Evolutionary conservation across 2,113 vertebrate genomes (phyloP).

Genomic region (Chelonoidis abingdonii): DNA sequence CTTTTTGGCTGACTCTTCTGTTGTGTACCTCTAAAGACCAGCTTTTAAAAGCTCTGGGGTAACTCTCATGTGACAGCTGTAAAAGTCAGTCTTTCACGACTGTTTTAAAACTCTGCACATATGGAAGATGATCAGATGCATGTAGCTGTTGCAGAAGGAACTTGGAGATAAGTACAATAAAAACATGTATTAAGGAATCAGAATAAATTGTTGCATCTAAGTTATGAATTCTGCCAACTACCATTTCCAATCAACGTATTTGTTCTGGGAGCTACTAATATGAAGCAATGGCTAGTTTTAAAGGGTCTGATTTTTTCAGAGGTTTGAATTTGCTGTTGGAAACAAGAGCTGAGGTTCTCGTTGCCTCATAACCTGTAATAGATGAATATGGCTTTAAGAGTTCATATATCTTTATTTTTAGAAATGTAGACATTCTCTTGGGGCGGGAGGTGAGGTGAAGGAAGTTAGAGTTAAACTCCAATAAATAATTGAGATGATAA

Average conservation of each 20-base stretch:
- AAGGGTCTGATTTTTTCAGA: background rate
- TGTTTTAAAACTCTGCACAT: background rate
- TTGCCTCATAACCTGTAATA: background rate
- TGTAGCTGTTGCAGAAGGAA: constrained; percentile 12
- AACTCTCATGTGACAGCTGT: constrained; percentile 17
- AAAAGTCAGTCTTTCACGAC: constrained; percentile 39
- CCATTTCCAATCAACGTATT: constrained; percentile 1
- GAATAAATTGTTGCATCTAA: background rate
- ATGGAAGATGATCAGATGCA: background rate
- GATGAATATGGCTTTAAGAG: background rate
- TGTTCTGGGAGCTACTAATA: background rate
- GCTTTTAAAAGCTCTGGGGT: constrained; percentile 28
- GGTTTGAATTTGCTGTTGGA: background rate
- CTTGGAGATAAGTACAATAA: background rate
- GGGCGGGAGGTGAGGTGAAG: background rate
- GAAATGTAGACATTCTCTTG: background rate
- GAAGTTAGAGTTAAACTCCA: background rate
- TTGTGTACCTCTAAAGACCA: constrained; percentile 26
- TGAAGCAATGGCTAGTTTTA: background rate
- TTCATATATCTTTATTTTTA: background rate
- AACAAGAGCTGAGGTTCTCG: background rate
- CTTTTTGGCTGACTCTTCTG: constrained; percentile 44
- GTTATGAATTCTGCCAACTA: background rate
- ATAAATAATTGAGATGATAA: background rate
- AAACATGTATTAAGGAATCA: background rate